A percentile compares a stretch with the other conserved stretches of the same genome.
These are phyloP conservation scores for Ichneumoninae sp. DNA, from an alignment of 2,888 invertebrate species.

Conservation along the genomic window DNA sequence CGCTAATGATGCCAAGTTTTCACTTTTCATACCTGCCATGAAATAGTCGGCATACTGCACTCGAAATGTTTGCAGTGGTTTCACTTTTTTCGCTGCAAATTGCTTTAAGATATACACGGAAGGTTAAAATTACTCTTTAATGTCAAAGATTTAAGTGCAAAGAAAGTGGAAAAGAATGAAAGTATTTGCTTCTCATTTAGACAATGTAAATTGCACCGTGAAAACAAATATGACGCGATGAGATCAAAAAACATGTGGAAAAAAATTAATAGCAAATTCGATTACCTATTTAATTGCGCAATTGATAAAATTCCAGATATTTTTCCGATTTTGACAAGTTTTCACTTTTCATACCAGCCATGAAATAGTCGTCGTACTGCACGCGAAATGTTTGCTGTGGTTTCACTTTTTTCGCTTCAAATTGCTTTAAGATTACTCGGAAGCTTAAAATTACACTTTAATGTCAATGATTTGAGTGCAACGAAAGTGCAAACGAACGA, in stretches of 20 bases:
- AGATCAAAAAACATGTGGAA: too few relatives aligned
- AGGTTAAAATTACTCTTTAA: neutral
- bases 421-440: neutral
- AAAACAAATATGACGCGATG: neutral
- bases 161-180: neutral
- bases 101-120: neutral
- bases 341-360: conserved; percentile 15
- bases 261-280: too few relatives aligned
- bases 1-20: conserved; percentile 15
- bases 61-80: neutral
- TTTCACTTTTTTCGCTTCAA: neutral
- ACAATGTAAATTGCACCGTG: neutral
- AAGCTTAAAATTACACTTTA: neutral
- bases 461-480: neutral
- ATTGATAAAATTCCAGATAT: neutral
- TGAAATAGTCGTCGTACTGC: neutral
- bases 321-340: neutral
- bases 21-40: conserved; percentile 21
- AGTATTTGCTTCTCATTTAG: neutral
- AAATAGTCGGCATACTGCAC: conserved; percentile 1
- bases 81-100: neutral
- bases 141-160: neutral
- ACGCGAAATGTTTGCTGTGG: neutral
- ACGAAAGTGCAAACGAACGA: neutral
- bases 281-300: too few relatives aligned